Percentiles rank a stretch among this genome's conserved stretches.
Evolutionary conservation across 2,888 invertebrate species (phyloP).

Genomic region (Apamea monoglypha): DNA sequence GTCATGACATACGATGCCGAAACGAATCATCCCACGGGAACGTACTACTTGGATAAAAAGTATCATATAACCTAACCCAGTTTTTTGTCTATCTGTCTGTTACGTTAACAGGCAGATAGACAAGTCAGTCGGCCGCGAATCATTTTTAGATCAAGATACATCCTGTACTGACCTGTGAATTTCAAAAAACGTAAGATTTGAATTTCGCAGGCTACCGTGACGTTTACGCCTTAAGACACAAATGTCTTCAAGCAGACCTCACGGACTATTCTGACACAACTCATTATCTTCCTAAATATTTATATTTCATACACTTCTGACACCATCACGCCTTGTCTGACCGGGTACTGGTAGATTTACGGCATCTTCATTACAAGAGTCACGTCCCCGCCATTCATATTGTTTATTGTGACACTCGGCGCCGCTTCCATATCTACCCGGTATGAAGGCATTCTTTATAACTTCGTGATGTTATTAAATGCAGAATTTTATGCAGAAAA

Average conservation of each 20-base stretch:
- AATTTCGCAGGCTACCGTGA: no score
- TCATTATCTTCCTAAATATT: slow-evolving; percentile 32
- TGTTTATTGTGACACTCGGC: slow-evolving; percentile 62
- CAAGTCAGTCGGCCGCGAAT: no score
- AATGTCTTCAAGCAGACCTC: background rate
- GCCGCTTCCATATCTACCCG: slow-evolving; percentile 56
- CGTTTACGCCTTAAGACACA: no score
- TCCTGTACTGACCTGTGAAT: no score
- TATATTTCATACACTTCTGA: slow-evolving; percentile 29
- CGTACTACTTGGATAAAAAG: no score
- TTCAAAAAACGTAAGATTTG: no score
- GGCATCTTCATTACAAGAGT: slow-evolving; percentile 56
- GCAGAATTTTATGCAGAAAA: background rate
- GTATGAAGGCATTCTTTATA: slow-evolving; percentile 38
- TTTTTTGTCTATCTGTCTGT: no score
- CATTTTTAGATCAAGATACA: no score
- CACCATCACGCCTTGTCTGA: slow-evolving; percentile 45
- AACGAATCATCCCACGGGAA: no score
- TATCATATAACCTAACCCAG: no score
- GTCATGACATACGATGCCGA: no score
- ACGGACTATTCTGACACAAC: background rate
- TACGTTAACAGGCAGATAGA: no score
- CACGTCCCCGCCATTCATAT: slow-evolving; percentile 63
- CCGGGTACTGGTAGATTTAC: slow-evolving; percentile 57
- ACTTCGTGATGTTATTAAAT: slow-evolving; percentile 53